Conservation (phyloP, 2,888 invertebrate species). For the Athripsodes cinereus region DNA sequence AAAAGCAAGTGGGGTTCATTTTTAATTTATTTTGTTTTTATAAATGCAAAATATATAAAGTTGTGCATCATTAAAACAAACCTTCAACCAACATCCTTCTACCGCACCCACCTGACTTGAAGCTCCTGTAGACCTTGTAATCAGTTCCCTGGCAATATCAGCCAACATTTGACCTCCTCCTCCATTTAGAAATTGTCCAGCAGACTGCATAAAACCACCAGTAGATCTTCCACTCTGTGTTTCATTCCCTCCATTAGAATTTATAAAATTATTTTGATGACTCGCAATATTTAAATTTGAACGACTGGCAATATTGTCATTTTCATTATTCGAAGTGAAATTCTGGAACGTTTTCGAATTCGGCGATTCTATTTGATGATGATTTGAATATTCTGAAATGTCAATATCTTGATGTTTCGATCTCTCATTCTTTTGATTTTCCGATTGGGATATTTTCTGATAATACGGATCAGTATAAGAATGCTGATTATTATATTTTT, state of each 20-base stretch:
- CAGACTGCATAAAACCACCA: constrained; percentile 40
- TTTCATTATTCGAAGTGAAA: constrained; percentile 2
- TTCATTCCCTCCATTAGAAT: constrained; percentile 13
- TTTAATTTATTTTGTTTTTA: too few relatives aligned
- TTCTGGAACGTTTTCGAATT: constrained; percentile 6
- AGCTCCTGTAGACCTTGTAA: constrained; percentile 61
- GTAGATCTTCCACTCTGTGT: constrained; percentile 30
- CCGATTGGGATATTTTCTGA: constrained; percentile 15
- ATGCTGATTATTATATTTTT: constrained; percentile 18
- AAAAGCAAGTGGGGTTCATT: too few relatives aligned
- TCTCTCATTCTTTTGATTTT: constrained; percentile 7
- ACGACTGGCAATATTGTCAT: not conserved
- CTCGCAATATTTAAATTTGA: constrained; percentile 6
- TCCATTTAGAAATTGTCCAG: constrained; percentile 42
- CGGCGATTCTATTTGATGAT: not conserved
- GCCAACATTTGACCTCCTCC: constrained; percentile 51
- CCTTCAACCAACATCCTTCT: constrained; percentile 12
- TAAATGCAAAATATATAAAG: not conserved
- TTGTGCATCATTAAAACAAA: constrained; percentile 7
- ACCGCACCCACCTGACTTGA: constrained; percentile 56
- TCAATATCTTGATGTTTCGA: constrained; percentile 26
- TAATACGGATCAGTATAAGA: constrained; percentile 20
- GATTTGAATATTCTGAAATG: constrained; percentile 12
- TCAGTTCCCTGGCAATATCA: constrained; percentile 59
- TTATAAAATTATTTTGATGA: constrained; percentile 11